phyloP scores from a whole-genome alignment of 1,140 invertebrate genomes.

The Bombus confusus region DNA sequence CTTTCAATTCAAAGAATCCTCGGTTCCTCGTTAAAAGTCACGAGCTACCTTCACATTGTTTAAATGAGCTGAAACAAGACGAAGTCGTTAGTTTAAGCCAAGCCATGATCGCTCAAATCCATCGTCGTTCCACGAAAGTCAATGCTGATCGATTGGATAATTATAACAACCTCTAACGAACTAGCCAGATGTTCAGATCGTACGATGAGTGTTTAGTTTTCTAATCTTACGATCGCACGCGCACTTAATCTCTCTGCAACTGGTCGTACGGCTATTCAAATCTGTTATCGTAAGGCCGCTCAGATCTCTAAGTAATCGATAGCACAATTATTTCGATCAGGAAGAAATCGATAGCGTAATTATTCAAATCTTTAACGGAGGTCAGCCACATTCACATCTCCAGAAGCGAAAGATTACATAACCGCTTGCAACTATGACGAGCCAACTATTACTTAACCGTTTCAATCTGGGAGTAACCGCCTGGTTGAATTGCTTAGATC shows the following conservation, averaged over 20 bases:
- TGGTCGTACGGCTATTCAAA: conserved; percentile 4
- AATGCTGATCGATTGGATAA: neutral
- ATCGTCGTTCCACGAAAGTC: neutral
- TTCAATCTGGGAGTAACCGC: neutral
- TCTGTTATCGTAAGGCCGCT: neutral
- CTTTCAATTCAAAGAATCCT: too few relatives aligned
- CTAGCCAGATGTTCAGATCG: neutral
- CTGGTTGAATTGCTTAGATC: conserved; percentile 1
- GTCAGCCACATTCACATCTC: neutral
- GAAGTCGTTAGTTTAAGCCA: neutral
- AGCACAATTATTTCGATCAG: conserved; percentile 17
- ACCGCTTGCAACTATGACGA: neutral
- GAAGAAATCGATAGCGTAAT: conserved; percentile 19
- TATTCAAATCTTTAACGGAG: neutral
- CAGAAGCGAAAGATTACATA: neutral
- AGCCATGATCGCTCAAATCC: too few relatives aligned
- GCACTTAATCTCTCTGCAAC: neutral
- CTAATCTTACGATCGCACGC: neutral
- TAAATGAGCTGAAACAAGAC: too few relatives aligned
- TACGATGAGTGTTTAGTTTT: neutral
- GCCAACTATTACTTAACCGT: neutral
- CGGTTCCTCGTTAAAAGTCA: too few relatives aligned
- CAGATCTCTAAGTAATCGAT: neutral
- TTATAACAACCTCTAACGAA: conserved; percentile 3
- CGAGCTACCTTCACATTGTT: too few relatives aligned